phyloP scores from a whole-genome alignment of 2,113 vertebrate genomes.

The Todiramphus saurophagus region DNA sequence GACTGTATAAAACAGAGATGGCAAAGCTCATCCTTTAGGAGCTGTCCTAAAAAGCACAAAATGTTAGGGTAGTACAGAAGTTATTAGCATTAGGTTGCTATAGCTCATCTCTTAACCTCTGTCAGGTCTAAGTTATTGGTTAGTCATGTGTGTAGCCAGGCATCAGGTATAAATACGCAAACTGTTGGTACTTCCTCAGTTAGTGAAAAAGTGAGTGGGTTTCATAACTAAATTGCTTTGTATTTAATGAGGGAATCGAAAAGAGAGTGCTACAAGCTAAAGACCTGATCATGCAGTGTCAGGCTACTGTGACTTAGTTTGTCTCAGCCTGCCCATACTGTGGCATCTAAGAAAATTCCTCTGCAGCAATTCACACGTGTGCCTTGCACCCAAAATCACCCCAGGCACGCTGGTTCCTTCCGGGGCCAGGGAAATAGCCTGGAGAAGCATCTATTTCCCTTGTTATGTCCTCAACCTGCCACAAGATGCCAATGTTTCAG shows the following conservation, averaged over 20 bases:
- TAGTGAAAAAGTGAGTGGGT: not conserved
- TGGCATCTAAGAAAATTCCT: not conserved
- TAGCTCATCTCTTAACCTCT: not conserved
- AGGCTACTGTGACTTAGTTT: not conserved
- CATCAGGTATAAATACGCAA: not conserved
- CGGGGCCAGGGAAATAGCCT: not conserved
- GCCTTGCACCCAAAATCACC: not conserved
- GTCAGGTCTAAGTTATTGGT: not conserved
- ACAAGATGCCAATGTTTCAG: constrained; percentile 62
- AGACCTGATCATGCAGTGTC: not conserved
- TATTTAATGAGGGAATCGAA: not conserved
- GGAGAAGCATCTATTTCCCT: not conserved
- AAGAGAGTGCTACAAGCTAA: not conserved
- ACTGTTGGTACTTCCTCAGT: not conserved
- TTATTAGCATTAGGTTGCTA: not conserved
- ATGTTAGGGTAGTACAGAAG: not conserved
- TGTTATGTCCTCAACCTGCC: constrained; percentile 20
- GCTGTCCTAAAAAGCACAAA: not conserved
- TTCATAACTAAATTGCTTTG: not conserved
- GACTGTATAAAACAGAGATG: not conserved
- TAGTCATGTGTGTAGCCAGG: not conserved
- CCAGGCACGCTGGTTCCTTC: not conserved
- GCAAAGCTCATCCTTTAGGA: not conserved
- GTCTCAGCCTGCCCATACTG: not conserved
- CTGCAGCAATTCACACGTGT: not conserved